phyloP scores from a whole-genome alignment of 2,888 invertebrate genomes.

The Leptura quadrifasciata region DNA sequence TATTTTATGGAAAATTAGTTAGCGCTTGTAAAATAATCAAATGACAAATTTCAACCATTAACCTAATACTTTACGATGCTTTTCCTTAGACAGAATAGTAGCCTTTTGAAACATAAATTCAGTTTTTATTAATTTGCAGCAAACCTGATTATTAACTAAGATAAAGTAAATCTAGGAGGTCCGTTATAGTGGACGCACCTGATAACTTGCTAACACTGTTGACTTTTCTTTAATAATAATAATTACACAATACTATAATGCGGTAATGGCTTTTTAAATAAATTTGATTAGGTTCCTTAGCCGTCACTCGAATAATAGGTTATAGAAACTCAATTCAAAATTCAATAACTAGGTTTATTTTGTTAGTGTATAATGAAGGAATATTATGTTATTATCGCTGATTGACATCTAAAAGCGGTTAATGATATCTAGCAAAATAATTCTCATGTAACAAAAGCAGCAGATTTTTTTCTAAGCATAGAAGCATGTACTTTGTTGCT shows the following conservation, averaged over 20 bases:
- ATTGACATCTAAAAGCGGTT: background rate
- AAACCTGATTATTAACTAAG: background rate
- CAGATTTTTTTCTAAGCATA: background rate
- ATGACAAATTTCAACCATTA: constrained; percentile 7
- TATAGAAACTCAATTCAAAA: background rate
- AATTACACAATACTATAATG: background rate
- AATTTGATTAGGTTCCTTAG: background rate
- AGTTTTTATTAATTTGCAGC: background rate
- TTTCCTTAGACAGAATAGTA: background rate
- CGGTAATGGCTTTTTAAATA: background rate
- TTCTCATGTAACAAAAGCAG: background rate
- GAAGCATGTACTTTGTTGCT: background rate
- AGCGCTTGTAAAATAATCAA: background rate
- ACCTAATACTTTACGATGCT: background rate
- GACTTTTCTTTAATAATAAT: background rate
- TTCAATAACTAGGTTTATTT: constrained; percentile 7
- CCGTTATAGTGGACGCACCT: background rate
- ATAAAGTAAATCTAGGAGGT: background rate
- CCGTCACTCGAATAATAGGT: background rate
- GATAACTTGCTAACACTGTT: background rate
- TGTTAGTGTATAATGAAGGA: background rate
- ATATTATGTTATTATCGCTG: background rate
- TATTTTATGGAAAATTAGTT: background rate
- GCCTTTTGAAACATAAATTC: background rate
- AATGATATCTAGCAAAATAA: background rate